phyloP scores from a whole-genome alignment of 2,797 vertebrate genomes.

The Sebastes baramenuke region DNA sequence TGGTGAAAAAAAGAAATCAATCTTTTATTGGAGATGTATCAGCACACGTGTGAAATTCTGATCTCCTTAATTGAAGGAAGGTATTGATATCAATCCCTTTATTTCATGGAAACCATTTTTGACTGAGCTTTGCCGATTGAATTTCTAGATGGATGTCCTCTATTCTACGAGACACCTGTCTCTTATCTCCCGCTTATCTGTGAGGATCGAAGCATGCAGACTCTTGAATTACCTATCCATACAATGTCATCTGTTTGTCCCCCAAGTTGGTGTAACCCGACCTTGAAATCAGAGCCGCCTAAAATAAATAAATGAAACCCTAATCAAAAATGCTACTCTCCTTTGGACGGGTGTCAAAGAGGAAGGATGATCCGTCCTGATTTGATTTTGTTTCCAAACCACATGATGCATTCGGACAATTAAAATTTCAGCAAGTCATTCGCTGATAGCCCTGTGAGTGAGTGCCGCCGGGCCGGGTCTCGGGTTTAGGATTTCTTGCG shows the following conservation, averaged over 20 bases:
- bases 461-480: conserved; percentile 66
- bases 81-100: conserved; percentile 61
- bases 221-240: conserved; percentile 78
- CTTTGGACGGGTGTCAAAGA: conserved; percentile 76
- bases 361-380: conserved; percentile 80
- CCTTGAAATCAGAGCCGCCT: conserved; percentile 78
- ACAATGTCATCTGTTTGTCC: conserved; percentile 80
- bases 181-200: conserved; percentile 81
- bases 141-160: conserved; percentile 80
- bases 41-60: neutral
- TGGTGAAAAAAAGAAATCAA: neutral
- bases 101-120: conserved; percentile 72
- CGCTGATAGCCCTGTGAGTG: conserved; percentile 81
- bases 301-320: conserved; percentile 83
- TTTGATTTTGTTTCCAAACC: conserved; percentile 84
- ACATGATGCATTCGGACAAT: conserved; percentile 88
- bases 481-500: conserved; percentile 84
- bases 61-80: conserved; percentile 45
- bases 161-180: conserved; percentile 82
- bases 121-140: conserved; percentile 70
- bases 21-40: neutral
- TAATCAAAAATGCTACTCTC: conserved; percentile 80
- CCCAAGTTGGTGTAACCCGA: conserved; percentile 78
- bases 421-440: conserved; percentile 89
- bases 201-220: conserved; percentile 80